Percentiles rank a stretch among this genome's conserved stretches.
Conservation (phyloP, 2,797 vertebrate species). For the Lepilemur ruficaudatus region DNA sequence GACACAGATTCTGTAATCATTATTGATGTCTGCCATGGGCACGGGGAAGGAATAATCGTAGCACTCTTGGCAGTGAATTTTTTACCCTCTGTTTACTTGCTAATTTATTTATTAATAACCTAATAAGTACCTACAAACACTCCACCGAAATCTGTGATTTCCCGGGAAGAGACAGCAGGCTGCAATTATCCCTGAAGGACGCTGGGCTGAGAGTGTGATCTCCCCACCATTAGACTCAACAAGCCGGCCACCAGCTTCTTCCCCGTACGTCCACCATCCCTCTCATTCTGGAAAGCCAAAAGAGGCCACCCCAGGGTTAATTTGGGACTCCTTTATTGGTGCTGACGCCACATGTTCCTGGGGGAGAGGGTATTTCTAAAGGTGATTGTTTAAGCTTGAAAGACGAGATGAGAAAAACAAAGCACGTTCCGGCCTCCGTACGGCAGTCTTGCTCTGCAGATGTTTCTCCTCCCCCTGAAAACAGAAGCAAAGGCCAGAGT, state of each 20-base stretch:
- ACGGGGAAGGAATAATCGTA: accelerated
- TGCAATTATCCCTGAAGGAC: not conserved
- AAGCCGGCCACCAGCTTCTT: accelerated
- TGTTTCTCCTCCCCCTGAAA: conserved; percentile 4
- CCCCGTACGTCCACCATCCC: not conserved
- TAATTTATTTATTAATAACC: not conserved
- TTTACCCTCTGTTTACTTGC: not conserved
- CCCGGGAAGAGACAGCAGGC: not conserved
- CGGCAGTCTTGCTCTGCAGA: not conserved
- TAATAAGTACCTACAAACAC: not conserved
- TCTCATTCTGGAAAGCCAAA: not conserved
- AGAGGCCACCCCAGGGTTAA: not conserved
- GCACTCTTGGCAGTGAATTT: not conserved
- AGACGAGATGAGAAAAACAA: accelerated
- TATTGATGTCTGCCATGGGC: not conserved
- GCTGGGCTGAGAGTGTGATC: not conserved
- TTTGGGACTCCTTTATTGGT: not conserved
- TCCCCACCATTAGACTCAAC: not conserved
- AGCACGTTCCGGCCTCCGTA: not conserved
- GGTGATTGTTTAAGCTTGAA: not conserved
- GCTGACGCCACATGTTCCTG: too few relatives aligned
- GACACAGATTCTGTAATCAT: not conserved
- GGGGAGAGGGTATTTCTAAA: not conserved
- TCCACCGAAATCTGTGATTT: not conserved
- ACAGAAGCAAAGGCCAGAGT: not conserved